phyloP scores from a whole-genome alignment of 2,888 invertebrate species.

The Aleiodes alternator region DNA sequence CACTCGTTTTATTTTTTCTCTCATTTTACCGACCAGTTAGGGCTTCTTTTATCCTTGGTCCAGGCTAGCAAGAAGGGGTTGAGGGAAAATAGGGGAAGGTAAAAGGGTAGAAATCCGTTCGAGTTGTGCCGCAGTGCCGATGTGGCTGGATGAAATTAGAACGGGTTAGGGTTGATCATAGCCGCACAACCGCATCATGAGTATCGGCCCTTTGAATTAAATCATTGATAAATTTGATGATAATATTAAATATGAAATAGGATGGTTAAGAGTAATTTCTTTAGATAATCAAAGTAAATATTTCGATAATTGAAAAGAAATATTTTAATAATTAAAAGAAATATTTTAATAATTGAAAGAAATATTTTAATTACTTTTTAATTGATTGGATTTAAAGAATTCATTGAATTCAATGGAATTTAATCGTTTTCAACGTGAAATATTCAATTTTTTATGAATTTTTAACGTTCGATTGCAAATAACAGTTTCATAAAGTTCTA shows the following conservation, averaged over 20 bases:
- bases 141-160: slow-evolving; percentile 46
- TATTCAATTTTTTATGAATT: too few relatives aligned
- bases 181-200: slow-evolving; percentile 15
- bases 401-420: too few relatives aligned
- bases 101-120: slow-evolving; percentile 10
- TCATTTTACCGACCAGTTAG: slow-evolving; percentile 6
- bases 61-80: neutral
- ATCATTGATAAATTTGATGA: slow-evolving; percentile 26
- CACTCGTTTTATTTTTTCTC: slow-evolving; percentile 26
- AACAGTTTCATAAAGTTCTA: too few relatives aligned
- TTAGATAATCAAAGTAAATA: too few relatives aligned
- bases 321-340: too few relatives aligned
- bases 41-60: slow-evolving; percentile 27
- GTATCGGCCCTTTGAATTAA: neutral
- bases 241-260: slow-evolving; percentile 35
- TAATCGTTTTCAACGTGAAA: too few relatives aligned
- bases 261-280: neutral
- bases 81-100: neutral
- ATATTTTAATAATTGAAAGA: too few relatives aligned
- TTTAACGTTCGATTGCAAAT: too few relatives aligned
- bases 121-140: slow-evolving; percentile 43
- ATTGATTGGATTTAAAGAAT: too few relatives aligned
- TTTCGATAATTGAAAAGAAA: too few relatives aligned
- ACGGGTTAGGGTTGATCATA: slow-evolving; percentile 31
- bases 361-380: too few relatives aligned